Evolutionary conservation across 2,113 vertebrate genomes (phyloP).

Genomic region (Indicator indicator): DNA sequence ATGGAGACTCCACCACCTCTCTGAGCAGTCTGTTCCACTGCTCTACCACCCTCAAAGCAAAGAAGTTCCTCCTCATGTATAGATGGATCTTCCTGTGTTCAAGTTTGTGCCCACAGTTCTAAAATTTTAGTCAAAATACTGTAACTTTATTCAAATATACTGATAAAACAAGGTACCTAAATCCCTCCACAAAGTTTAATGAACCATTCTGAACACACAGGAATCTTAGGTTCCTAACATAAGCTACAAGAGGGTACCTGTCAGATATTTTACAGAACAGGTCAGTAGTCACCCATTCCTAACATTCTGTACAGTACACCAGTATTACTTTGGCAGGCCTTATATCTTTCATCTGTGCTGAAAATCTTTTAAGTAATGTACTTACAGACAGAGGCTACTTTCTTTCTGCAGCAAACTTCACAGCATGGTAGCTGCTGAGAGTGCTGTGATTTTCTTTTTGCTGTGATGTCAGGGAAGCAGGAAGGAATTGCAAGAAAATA

Average conservation of each 20-base stretch:
- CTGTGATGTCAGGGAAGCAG: not conserved
- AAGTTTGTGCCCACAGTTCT: not conserved
- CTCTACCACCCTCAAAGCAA: too few species aligned
- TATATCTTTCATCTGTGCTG: not conserved
- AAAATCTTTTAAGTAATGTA: not conserved
- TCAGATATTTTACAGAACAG: not conserved
- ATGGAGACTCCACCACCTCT: too few species aligned
- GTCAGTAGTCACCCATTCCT: not conserved
- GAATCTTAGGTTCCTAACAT: not conserved
- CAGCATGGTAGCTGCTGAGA: not conserved
- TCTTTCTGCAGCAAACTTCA: not conserved
- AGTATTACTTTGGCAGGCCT: not conserved
- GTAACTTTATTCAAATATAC: not conserved
- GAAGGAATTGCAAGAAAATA: not conserved
- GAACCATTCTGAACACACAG: not conserved
- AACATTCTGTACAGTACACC: not conserved
- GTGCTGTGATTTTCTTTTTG: not conserved
- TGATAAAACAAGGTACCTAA: not conserved
- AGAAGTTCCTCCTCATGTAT: too few species aligned
- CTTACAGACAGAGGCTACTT: not conserved
- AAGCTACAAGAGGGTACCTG: not conserved
- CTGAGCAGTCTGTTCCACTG: too few species aligned
- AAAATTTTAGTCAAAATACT: not conserved
- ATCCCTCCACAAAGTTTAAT: not conserved
- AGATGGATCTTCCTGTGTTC: too few species aligned